Percentiles rank a stretch among this genome's conserved stretches.
phyloP scores from a whole-genome alignment of 2,888 invertebrate species.

The Platycnemis pennipes region DNA sequence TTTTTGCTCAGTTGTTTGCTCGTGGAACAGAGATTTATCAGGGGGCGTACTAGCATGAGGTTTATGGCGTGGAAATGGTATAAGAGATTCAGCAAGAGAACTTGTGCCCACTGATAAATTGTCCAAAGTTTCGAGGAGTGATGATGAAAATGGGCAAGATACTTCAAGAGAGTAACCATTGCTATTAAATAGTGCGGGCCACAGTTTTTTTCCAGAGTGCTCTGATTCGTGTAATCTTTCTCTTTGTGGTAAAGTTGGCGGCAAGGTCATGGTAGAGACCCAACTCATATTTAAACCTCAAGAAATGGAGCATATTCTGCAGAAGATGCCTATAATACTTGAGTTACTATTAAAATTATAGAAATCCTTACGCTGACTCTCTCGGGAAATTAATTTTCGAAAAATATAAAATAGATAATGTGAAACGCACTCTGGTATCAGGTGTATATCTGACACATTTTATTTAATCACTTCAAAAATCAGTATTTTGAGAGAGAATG shows the following conservation, averaged over 20 bases:
- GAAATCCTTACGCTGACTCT: too few relatives aligned
- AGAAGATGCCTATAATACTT: too few relatives aligned
- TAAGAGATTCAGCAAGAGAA: not conserved
- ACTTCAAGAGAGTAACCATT: not conserved
- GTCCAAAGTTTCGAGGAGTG: not conserved
- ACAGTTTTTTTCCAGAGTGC: not conserved
- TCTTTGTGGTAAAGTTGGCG: not conserved
- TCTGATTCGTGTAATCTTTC: not conserved
- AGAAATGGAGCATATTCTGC: too few relatives aligned
- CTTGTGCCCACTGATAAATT: not conserved
- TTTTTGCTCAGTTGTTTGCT: not conserved
- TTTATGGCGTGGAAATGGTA: conserved; percentile 1
- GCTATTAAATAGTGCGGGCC: not conserved
- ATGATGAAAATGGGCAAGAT: not conserved
- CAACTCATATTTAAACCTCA: too few relatives aligned
- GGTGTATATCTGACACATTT: too few relatives aligned
- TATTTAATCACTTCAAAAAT: too few relatives aligned
- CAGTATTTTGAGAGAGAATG: too few relatives aligned
- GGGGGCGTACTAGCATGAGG: not conserved
- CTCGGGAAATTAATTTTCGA: too few relatives aligned
- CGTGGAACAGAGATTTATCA: not conserved
- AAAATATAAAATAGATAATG: too few relatives aligned
- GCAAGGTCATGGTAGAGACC: not conserved
- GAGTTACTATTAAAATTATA: too few relatives aligned
- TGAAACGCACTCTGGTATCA: too few relatives aligned